Percentiles rank a stretch among this genome's conserved stretches.
Conservation (phyloP, 2,113 vertebrate genomes). For the Leptobrachium ailaonicum region DNA sequence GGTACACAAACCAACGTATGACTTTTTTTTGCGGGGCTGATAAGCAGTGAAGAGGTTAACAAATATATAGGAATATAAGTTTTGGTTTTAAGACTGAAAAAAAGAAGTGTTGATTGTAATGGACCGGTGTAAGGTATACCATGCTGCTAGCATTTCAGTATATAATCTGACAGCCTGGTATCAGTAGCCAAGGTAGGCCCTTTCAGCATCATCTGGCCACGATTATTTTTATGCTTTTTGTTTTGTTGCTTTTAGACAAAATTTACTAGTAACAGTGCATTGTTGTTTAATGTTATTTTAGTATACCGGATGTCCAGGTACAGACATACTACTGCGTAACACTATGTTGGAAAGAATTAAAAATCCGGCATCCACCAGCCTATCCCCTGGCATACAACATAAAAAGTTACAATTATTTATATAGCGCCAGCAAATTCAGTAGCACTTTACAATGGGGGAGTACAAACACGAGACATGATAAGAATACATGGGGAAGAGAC, state of each 20-base stretch:
- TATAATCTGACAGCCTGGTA: slow-evolving; percentile 40
- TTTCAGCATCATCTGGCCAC: neutral
- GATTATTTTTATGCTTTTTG: slow-evolving; percentile 28
- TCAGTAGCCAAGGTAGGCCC: slow-evolving; percentile 1
- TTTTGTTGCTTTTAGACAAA: slow-evolving; percentile 12
- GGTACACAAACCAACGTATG: neutral
- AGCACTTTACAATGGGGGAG: no score
- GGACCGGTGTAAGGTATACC: slow-evolving; percentile 29
- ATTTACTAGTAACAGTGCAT: slow-evolving; percentile 45
- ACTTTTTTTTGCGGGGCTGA: neutral
- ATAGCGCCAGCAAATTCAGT: no score
- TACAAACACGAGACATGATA: no score
- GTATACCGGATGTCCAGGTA: neutral
- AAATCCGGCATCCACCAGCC: no score
- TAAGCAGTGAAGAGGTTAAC: slow-evolving; percentile 2
- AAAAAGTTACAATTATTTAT: no score
- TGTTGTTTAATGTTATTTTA: slow-evolving; percentile 10
- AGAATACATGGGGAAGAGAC: no score
- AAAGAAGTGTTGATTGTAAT: slow-evolving; percentile 19
- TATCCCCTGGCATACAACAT: no score
- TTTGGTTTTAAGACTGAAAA: slow-evolving; percentile 23
- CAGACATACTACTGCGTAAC: neutral
- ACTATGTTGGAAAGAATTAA: neutral
- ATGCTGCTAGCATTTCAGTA: slow-evolving; percentile 45
- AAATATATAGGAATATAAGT: slow-evolving; percentile 7